Percentiles rank a stretch among this genome's conserved stretches.
These are phyloP conservation scores for Gobiocypris rarus DNA, from an alignment of 2,113 vertebrate genomes.

Conservation along the genomic window DNA sequence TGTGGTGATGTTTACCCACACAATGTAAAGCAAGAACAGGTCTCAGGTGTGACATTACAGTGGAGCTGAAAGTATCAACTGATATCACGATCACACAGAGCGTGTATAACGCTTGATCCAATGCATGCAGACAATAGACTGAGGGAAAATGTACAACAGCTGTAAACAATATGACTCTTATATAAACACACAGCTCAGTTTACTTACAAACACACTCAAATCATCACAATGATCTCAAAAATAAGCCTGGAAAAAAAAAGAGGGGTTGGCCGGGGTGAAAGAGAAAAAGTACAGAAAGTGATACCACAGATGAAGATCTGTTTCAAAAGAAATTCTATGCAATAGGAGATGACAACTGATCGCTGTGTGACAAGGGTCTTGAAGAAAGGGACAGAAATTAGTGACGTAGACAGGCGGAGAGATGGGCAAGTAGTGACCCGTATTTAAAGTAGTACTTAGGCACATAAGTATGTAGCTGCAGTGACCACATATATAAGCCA, in stretches of 20 bases:
- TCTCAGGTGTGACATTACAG: constrained; percentile 25
- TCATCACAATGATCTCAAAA: not conserved
- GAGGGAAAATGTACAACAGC: not conserved
- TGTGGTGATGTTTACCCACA: not conserved
- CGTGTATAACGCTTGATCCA: not conserved
- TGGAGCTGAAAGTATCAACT: not conserved
- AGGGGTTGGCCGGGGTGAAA: too few species aligned
- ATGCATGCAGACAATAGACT: not conserved
- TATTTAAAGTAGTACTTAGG: not conserved
- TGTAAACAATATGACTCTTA: not conserved
- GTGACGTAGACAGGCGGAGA: not conserved
- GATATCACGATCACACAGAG: not conserved
- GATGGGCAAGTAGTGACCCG: not conserved
- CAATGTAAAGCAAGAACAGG: constrained; percentile 30
- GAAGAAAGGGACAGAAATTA: not conserved
- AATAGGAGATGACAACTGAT: constrained; percentile 14
- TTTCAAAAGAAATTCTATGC: not conserved
- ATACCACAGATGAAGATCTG: not conserved
- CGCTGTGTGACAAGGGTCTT: not conserved
- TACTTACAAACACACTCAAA: not conserved
- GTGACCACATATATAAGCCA: not conserved
- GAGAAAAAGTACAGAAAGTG: not conserved
- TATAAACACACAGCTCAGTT: constrained; percentile 11
- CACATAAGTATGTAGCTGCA: not conserved
- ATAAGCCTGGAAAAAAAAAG: not conserved